Conservation (phyloP, 2,888 invertebrate genomes). For the Octonoba sinensis region DNA sequence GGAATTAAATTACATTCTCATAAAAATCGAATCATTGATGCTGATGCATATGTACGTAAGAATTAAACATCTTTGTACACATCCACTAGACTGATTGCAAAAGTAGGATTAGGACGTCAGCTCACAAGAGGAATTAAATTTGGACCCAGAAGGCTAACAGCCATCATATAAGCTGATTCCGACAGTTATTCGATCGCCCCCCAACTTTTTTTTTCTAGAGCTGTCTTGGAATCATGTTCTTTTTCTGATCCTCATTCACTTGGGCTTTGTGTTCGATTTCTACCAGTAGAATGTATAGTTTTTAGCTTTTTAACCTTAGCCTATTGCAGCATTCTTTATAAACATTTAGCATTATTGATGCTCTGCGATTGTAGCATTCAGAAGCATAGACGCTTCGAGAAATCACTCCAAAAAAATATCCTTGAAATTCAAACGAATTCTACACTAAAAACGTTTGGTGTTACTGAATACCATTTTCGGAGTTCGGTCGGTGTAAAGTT, state of each 20-base stretch:
- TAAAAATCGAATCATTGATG: no score
- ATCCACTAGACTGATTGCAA: slow-evolving; percentile 14
- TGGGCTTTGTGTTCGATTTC: slow-evolving; percentile 1
- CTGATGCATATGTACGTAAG: slow-evolving; percentile 15
- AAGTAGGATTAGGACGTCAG: slow-evolving; percentile 53
- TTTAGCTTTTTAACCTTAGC: no score
- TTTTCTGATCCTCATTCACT: slow-evolving; percentile 11
- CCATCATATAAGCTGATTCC: slow-evolving; percentile 50
- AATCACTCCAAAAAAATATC: no score
- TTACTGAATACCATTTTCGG: no score
- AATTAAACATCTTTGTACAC: slow-evolving; percentile 33
- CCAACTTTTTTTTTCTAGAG: slow-evolving; percentile 10
- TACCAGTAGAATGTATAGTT: not conserved
- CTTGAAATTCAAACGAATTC: no score
- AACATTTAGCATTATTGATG: no score
- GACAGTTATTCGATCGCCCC: slow-evolving; percentile 10
- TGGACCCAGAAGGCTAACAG: slow-evolving; percentile 58
- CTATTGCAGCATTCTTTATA: no score
- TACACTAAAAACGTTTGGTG: no score
- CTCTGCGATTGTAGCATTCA: no score
- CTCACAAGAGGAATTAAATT: slow-evolving; percentile 58
- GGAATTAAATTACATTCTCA: no score
- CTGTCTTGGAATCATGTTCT: slow-evolving; percentile 1
- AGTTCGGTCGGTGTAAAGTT: no score
- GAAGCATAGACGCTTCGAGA: no score